Evolutionary conservation across 2,888 invertebrate species (phyloP).

Genomic region (Hemistola chrysoprasaria): DNA sequence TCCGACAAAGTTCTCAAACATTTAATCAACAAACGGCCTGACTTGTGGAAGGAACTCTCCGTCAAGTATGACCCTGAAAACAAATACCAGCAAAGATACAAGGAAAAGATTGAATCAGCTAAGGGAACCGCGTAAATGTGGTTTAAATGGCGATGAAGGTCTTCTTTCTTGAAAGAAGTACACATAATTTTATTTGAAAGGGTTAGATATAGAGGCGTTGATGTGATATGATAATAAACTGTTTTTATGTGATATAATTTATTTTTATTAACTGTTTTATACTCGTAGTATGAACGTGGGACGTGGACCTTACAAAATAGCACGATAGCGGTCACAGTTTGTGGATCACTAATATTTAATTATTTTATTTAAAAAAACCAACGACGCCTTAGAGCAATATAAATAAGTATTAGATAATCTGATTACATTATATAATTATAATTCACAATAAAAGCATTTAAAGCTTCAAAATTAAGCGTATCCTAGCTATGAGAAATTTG

Average conservation of each 20-base stretch:
- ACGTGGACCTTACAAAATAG: too few relatives aligned
- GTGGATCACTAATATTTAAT: too few relatives aligned
- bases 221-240: background rate
- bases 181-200: background rate
- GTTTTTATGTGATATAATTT: slow-evolving; percentile 8
- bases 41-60: slow-evolving; percentile 85
- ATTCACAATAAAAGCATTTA: too few relatives aligned
- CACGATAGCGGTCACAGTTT: too few relatives aligned
- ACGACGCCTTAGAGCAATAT: too few relatives aligned
- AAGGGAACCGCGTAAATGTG: slow-evolving; percentile 33
- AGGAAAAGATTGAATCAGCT: slow-evolving; percentile 62
- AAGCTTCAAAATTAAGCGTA: too few relatives aligned
- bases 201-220: background rate
- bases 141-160: background rate
- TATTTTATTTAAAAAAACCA: too few relatives aligned
- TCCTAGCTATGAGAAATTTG: too few relatives aligned
- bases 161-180: background rate
- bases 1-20: slow-evolving; percentile 86
- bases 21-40: slow-evolving; percentile 86
- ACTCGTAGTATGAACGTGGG: too few relatives aligned
- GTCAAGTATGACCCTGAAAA: slow-evolving; percentile 87
- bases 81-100: slow-evolving; percentile 85
- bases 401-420: too few relatives aligned
- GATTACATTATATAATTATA: too few relatives aligned
- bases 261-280: too few relatives aligned